These are phyloP conservation scores for Pangasius krempfi DNA, from an alignment of 2,797 vertebrate species.

Conservation along the genomic window DNA sequence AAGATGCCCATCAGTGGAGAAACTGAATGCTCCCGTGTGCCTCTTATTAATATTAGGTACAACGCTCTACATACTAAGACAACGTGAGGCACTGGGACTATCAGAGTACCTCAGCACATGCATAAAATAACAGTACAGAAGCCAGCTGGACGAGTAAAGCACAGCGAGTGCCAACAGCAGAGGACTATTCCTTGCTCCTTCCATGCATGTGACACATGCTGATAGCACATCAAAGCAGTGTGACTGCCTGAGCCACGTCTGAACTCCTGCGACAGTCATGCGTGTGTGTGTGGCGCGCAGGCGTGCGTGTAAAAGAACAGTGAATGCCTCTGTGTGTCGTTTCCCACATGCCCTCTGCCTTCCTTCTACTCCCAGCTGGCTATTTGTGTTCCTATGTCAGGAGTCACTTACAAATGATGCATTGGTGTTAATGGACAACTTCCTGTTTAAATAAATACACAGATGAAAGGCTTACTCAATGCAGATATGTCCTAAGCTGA, in stretches of 20 bases:
- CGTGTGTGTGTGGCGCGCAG: conserved; percentile 16
- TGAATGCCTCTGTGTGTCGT: conserved; percentile 54
- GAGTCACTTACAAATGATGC: conserved; percentile 77
- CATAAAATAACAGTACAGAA: conserved; percentile 8
- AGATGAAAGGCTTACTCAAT: conserved; percentile 66
- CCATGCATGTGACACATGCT: conserved; percentile 37
- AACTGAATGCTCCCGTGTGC: not conserved
- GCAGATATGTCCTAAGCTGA: conserved; percentile 59
- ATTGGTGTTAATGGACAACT: conserved; percentile 75
- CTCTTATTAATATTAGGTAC: not conserved
- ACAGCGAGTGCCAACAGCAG: not conserved
- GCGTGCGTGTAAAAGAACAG: conserved; percentile 40
- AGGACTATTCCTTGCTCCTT: conserved; percentile 12
- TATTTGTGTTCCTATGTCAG: conserved; percentile 81
- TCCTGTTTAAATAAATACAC: conserved; percentile 78
- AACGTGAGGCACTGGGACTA: not conserved
- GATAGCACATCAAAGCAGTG: conserved; percentile 41
- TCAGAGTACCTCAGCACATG: not conserved
- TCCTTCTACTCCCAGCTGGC: conserved; percentile 59
- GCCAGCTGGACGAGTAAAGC: not conserved
- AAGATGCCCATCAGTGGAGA: not conserved
- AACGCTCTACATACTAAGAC: not conserved
- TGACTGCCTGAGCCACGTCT: conserved; percentile 47
- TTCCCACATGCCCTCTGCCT: conserved; percentile 41
- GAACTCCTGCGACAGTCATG: conserved; percentile 43